These are phyloP conservation scores for Ceryle rudis DNA, from an alignment of 2,797 vertebrate species.

Conservation along the genomic window DNA sequence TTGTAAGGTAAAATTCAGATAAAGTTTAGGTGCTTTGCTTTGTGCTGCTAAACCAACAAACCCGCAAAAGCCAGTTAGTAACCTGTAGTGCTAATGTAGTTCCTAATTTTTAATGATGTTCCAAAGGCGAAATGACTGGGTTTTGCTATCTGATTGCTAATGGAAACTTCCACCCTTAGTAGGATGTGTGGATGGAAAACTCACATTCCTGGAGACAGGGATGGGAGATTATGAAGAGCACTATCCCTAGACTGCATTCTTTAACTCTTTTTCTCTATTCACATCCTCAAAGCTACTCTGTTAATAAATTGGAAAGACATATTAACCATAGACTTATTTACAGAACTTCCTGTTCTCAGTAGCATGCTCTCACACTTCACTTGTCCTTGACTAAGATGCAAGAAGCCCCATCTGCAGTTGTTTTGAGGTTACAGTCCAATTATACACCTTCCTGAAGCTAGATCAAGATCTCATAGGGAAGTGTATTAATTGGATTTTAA, in stretches of 20 bases:
- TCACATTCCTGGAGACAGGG: neutral
- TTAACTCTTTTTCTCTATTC: neutral
- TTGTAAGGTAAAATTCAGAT: neutral
- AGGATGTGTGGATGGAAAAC: neutral
- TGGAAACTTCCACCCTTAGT: neutral
- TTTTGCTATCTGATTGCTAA: neutral
- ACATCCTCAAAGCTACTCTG: neutral
- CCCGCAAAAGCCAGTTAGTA: neutral
- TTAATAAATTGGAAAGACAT: neutral
- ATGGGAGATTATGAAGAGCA: neutral
- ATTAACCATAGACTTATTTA: neutral
- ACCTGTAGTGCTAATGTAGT: neutral
- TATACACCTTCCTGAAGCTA: slow-evolving; percentile 29
- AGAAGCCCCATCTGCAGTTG: neutral
- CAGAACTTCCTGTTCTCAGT: neutral
- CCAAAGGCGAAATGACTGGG: neutral
- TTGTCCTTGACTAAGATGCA: slow-evolving; percentile 1
- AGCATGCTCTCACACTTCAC: neutral
- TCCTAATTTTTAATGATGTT: neutral
- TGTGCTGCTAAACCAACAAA: neutral
- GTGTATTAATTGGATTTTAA: slow-evolving; percentile 14
- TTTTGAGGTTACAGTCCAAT: slow-evolving; percentile 19
- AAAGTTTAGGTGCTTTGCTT: neutral
- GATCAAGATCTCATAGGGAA: neutral
- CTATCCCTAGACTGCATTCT: neutral